A percentile compares a stretch with the other conserved stretches of the same genome.
phyloP scores from a whole-genome alignment of 2,113 vertebrate genomes.

The Bubo scandiacus region DNA sequence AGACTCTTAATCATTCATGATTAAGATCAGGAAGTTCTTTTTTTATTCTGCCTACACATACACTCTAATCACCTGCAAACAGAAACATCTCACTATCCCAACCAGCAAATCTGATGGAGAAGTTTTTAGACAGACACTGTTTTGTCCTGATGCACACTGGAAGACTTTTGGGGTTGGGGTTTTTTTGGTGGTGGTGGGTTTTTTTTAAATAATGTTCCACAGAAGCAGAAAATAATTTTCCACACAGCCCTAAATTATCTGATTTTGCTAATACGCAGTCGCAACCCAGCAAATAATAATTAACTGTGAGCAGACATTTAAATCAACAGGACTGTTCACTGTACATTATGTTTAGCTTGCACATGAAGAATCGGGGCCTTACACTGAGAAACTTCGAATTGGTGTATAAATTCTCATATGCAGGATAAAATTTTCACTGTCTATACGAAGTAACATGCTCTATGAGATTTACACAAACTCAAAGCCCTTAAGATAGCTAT shows the following conservation, averaged over 20 bases:
- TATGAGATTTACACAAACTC: background rate
- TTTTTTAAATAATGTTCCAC: background rate
- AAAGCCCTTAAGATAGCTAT: background rate
- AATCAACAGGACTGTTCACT: background rate
- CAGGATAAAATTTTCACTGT: background rate
- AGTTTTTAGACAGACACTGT: background rate
- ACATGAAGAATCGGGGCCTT: background rate
- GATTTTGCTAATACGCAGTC: background rate
- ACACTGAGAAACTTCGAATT: background rate
- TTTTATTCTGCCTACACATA: background rate
- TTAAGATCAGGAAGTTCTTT: background rate
- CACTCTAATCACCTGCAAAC: background rate
- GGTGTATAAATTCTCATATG: background rate
- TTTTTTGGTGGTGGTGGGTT: background rate
- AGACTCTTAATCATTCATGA: slow-evolving; percentile 9
- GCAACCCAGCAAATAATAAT: background rate
- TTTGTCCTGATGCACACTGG: background rate
- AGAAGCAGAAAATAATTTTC: background rate
- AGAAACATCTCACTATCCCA: background rate
- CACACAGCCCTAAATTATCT: background rate
- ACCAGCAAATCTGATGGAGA: background rate
- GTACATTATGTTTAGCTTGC: background rate
- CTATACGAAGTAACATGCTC: background rate
- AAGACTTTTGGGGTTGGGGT: background rate
- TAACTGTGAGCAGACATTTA: background rate